Evolutionary conservation across 2,797 vertebrate genomes (phyloP).

Genomic region (Molossus alvarezi): DNA sequence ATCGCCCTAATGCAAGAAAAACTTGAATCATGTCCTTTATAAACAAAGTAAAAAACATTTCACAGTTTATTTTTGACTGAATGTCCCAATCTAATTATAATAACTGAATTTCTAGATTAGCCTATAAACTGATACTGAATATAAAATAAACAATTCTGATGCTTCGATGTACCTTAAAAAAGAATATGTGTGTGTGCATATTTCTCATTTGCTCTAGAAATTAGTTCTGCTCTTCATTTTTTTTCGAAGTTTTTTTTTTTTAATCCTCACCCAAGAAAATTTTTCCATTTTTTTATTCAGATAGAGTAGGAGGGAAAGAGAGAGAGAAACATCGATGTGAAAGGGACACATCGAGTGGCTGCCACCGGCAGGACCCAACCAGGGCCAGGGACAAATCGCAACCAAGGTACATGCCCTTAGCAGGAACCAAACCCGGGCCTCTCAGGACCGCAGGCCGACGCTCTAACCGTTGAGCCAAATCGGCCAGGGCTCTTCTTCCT

Average conservation of each 20-base stretch:
- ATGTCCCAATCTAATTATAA: conserved; percentile 59
- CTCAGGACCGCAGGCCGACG: too few relatives aligned
- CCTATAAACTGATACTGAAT: not conserved
- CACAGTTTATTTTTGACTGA: not conserved
- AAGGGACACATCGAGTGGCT: too few relatives aligned
- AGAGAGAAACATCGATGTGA: too few relatives aligned
- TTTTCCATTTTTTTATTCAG: too few relatives aligned
- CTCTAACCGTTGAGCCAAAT: too few relatives aligned
- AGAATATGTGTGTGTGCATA: not conserved
- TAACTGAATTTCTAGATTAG: not conserved
- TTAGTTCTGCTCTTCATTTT: not conserved
- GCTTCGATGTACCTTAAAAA: not conserved
- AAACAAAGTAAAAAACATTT: conserved; percentile 48
- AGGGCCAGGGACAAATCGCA: too few relatives aligned
- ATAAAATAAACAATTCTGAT: conserved; percentile 29
- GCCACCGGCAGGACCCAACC: too few relatives aligned
- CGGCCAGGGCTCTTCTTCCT: not conserved
- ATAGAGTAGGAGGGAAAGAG: too few relatives aligned
- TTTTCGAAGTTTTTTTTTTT: too few relatives aligned
- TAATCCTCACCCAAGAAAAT: too few relatives aligned
- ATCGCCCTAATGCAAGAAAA: conserved; percentile 20
- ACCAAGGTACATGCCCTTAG: too few relatives aligned
- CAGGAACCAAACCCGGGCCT: too few relatives aligned
- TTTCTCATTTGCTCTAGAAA: conserved; percentile 57
- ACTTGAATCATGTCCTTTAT: conserved; percentile 18